These are phyloP conservation scores for Drosophila aff. DNA, from an alignment of 1,140 invertebrate genomes.

Conservation along the genomic window DNA sequence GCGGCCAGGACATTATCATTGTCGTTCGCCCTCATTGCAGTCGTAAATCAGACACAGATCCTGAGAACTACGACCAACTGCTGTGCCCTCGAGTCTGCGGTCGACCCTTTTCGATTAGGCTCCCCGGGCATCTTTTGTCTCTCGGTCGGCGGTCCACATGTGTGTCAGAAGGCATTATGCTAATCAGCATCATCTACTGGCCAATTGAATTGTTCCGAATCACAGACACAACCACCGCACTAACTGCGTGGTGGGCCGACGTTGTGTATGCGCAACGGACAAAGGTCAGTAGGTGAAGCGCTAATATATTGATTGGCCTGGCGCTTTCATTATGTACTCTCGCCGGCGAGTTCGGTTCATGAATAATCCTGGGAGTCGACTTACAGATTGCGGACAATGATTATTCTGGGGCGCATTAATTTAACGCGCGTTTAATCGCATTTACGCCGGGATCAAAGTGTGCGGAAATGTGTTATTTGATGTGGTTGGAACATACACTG, in stretches of 20 bases:
- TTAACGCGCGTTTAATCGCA: conserved; percentile 36
- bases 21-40: conserved; percentile 50
- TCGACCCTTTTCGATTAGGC: conserved; percentile 75
- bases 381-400: conserved; percentile 55
- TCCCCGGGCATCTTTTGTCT: conserved; percentile 10
- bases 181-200: conserved; percentile 61
- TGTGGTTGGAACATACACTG: conserved; percentile 5
- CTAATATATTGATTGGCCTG: conserved; percentile 28
- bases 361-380: conserved; percentile 54
- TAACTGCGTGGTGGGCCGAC: conserved; percentile 1
- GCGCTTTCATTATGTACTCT: conserved; percentile 29
- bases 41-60: conserved; percentile 68
- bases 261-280: conserved; percentile 58
- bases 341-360: conserved; percentile 33
- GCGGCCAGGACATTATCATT: conserved; percentile 51
- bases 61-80: conserved; percentile 37
- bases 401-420: conserved; percentile 61
- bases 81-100: conserved; percentile 51
- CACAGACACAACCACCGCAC: background rate
- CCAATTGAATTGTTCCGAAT: conserved; percentile 64
- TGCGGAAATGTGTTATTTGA: conserved; percentile 10
- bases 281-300: conserved; percentile 32
- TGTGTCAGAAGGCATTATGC: conserved; percentile 55
- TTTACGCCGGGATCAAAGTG: conserved; percentile 34
- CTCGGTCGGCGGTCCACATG: conserved; percentile 44